A percentile compares a stretch with the other conserved stretches of the same genome.
phyloP scores from a whole-genome alignment of 2,888 invertebrate genomes.

The Eumerus sabulonum region DNA sequence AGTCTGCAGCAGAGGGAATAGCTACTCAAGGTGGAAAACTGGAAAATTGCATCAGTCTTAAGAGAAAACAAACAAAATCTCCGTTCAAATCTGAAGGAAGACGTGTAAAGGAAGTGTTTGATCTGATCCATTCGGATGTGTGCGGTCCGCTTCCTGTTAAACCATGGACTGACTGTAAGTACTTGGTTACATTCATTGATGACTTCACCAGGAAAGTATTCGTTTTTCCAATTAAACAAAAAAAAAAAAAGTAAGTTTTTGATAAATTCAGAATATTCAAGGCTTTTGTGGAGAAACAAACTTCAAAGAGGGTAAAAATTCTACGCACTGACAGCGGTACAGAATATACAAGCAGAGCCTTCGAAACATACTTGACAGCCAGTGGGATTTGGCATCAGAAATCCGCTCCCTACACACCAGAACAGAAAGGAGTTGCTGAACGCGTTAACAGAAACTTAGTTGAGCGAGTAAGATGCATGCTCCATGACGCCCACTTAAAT shows the following conservation, averaged over 20 bases:
- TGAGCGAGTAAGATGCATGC: constrained; percentile 33
- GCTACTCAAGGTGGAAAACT: background rate
- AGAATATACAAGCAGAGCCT: constrained; percentile 17
- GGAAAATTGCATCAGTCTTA: constrained; percentile 3
- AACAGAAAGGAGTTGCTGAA: constrained; percentile 36
- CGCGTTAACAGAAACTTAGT: constrained; percentile 26
- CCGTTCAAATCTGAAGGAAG: constrained; percentile 60
- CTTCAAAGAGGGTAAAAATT: background rate
- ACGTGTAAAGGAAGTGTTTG: constrained; percentile 69
- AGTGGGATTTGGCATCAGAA: constrained; percentile 32
- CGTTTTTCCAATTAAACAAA: constrained; percentile 24
- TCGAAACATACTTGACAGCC: constrained; percentile 26
- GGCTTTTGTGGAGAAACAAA: no score
- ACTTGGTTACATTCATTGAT: constrained; percentile 75
- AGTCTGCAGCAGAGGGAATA: background rate
- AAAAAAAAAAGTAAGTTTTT: constrained; percentile 14
- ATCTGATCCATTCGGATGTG: constrained; percentile 74
- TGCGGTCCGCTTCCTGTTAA: constrained; percentile 74
- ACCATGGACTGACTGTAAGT: constrained; percentile 63
- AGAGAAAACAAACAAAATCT: constrained; percentile 68
- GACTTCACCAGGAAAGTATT: constrained; percentile 64
- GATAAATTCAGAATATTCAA: constrained; percentile 1
- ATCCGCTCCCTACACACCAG: constrained; percentile 40
- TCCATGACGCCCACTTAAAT: constrained; percentile 5
- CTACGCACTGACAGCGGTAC: constrained; percentile 3